Percentiles rank a stretch among this genome's conserved stretches.
These are phyloP conservation scores for Nineta flava DNA, from an alignment of 2,888 invertebrate genomes.

Conservation along the genomic window DNA sequence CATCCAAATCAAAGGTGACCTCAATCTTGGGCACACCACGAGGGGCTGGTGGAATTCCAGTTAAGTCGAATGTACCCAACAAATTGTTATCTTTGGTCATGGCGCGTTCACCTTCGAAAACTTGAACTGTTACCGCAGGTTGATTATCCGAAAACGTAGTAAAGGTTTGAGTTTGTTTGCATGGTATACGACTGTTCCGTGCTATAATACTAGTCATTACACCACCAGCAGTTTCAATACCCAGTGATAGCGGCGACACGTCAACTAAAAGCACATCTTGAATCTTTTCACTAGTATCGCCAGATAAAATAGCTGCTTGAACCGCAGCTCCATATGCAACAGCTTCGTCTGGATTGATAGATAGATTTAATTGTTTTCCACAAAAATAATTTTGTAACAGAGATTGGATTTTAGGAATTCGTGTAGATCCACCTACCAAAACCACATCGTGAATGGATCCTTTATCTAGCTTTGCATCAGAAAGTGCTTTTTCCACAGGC, in stretches of 20 bases:
- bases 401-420: slow-evolving; percentile 64
- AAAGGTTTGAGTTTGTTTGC: slow-evolving; percentile 40
- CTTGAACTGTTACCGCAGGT: slow-evolving; percentile 40
- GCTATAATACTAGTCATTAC: slow-evolving; percentile 53
- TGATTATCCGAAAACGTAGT: slow-evolving; percentile 55
- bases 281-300: slow-evolving; percentile 46
- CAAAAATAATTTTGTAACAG: slow-evolving; percentile 60
- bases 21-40: slow-evolving; percentile 51
- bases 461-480: slow-evolving; percentile 66
- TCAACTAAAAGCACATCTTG: slow-evolving; percentile 57
- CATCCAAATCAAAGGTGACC: slow-evolving; percentile 57
- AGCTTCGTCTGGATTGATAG: slow-evolving; percentile 26
- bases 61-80: slow-evolving; percentile 45
- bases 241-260: slow-evolving; percentile 50
- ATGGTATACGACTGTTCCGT: slow-evolving; percentile 37
- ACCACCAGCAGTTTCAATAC: slow-evolving; percentile 68
- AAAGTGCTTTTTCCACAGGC: slow-evolving; percentile 57
- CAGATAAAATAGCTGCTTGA: slow-evolving; percentile 23
- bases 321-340: slow-evolving; percentile 26
- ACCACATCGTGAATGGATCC: slow-evolving; percentile 61
- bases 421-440: slow-evolving; percentile 65
- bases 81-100: slow-evolving; percentile 70
- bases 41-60: slow-evolving; percentile 53
- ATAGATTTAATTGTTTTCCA: slow-evolving; percentile 28
- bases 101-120: slow-evolving; percentile 55